phyloP scores from a whole-genome alignment of 2,888 invertebrate species.

The Lithophane semibrunnea region DNA sequence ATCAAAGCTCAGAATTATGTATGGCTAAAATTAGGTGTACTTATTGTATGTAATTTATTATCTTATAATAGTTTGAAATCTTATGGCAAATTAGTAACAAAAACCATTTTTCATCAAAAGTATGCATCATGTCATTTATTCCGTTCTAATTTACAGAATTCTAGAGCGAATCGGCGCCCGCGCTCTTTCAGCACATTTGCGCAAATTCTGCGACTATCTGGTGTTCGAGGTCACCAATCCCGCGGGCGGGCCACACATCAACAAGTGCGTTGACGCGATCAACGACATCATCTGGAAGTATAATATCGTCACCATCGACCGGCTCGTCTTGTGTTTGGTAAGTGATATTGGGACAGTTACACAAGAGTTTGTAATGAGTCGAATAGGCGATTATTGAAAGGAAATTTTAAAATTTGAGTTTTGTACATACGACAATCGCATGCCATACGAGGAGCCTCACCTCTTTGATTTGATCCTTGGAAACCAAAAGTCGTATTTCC shows the following conservation, averaged over 20 bases:
- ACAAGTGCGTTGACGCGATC: slow-evolving; percentile 98
- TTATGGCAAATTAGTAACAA: neutral
- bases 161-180: slow-evolving; percentile 98
- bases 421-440: too few relatives aligned
- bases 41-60: neutral
- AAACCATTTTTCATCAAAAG: too few relatives aligned
- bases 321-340: slow-evolving; percentile 97
- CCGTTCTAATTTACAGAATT: slow-evolving; percentile 91
- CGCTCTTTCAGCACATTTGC: slow-evolving; percentile 96
- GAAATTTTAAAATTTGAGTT: neutral
- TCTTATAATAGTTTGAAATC: neutral
- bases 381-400: neutral
- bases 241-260: slow-evolving; percentile 96
- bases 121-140: neutral
- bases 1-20: neutral
- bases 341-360: slow-evolving; percentile 66
- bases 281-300: slow-evolving; percentile 99
- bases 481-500: neutral
- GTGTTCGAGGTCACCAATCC: slow-evolving; percentile 98
- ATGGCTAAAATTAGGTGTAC: neutral
- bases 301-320: slow-evolving; percentile 98
- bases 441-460: too few relatives aligned
- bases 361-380: neutral
- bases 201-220: slow-evolving; percentile 98
- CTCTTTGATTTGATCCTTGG: neutral